Evolutionary conservation across 2,113 vertebrate genomes (phyloP).

Genomic region (Gopherus evgoodei): DNA sequence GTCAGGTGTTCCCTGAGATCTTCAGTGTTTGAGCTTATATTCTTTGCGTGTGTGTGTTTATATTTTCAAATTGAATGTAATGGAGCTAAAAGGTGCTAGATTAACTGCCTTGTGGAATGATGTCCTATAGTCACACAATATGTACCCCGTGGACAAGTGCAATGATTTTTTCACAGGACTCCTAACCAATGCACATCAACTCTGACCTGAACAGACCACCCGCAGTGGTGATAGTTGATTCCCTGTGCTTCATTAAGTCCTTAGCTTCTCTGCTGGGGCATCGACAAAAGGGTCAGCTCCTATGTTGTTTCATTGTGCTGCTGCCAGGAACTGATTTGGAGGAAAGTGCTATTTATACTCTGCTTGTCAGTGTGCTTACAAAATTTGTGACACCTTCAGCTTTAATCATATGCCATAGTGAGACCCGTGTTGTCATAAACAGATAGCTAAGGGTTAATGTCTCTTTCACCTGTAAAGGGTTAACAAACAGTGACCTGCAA

Average conservation of each 20-base stretch:
- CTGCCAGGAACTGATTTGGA: neutral
- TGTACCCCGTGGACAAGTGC: neutral
- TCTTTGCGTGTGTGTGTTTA: neutral
- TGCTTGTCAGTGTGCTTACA: neutral
- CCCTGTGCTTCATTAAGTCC: neutral
- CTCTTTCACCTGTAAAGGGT: too few species aligned
- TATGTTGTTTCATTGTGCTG: rapidly evolving
- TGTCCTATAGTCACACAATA: neutral
- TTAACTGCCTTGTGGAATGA: too few species aligned
- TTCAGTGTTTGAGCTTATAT: neutral
- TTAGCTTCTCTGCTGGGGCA: neutral
- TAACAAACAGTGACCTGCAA: too few species aligned
- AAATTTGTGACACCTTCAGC: neutral
- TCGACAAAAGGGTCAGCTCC: neutral
- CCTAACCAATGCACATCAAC: neutral
- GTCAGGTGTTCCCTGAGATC: neutral
- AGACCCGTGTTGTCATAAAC: neutral
- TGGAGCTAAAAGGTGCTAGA: too few species aligned
- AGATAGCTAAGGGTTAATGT: too few species aligned
- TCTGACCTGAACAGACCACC: neutral
- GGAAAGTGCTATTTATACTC: neutral
- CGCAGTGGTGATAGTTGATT: neutral
- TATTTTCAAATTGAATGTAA: too few species aligned
- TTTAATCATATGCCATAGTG: neutral
- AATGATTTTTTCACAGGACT: neutral